Evolutionary conservation across 2,797 vertebrate species (phyloP).

Genomic region (Peromyscus melanophrys): DNA sequence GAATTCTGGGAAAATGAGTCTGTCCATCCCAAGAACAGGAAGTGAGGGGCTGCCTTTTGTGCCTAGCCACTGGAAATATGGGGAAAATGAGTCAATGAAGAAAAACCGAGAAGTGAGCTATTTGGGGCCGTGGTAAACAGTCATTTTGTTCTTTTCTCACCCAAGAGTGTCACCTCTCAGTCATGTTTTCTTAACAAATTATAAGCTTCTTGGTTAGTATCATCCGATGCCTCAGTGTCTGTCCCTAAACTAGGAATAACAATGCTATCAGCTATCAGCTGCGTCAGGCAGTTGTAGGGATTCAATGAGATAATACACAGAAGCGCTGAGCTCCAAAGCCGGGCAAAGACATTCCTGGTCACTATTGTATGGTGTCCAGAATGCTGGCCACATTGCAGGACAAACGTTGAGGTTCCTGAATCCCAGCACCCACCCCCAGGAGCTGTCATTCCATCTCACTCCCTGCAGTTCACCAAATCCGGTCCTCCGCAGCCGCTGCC

Average conservation of each 20-base stretch:
- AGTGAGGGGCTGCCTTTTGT: not conserved
- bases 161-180: not conserved
- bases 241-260: not conserved
- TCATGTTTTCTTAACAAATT: not conserved
- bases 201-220: not conserved
- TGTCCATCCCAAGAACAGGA: not conserved
- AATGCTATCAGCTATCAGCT: not conserved
- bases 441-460: not conserved
- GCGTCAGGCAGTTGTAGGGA: not conserved
- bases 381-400: not conserved
- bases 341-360: not conserved
- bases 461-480: not conserved
- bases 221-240: not conserved
- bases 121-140: not conserved
- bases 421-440: not conserved
- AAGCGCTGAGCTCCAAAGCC: not conserved
- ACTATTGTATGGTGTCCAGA: not conserved
- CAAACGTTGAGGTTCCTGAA: not conserved
- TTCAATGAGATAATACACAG: not conserved
- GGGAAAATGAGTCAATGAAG: not conserved
- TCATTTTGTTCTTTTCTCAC: conserved; percentile 28
- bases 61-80: not conserved
- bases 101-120: not conserved
- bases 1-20: conserved; percentile 1
- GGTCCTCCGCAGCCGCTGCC: not conserved